Conservation (phyloP, 2,888 invertebrate genomes). For the Priocnemis perturbator region DNA sequence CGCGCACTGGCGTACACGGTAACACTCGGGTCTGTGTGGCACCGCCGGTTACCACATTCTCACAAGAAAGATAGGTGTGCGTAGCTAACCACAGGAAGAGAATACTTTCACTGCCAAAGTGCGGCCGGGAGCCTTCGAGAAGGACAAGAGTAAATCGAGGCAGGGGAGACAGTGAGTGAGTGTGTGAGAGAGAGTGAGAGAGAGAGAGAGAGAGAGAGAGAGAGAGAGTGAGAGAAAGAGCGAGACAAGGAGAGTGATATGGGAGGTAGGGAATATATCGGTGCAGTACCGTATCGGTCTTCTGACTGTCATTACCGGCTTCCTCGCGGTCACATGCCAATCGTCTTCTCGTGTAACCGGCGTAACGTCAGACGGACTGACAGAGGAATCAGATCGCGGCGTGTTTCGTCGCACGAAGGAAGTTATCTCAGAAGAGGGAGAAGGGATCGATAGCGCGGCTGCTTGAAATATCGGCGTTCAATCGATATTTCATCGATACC, state of each 20-base stretch:
- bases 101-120: constrained; percentile 73
- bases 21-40: constrained; percentile 26
- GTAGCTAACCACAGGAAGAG: constrained; percentile 68
- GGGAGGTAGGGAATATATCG: constrained; percentile 54
- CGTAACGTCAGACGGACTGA: neutral
- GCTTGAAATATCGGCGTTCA: too few species aligned
- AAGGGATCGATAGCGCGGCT: too few species aligned
- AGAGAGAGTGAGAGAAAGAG: constrained; percentile 32
- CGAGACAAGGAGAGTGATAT: constrained; percentile 18
- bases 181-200: constrained; percentile 52
- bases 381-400: too few species aligned
- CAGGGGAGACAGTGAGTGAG: constrained; percentile 37
- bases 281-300: constrained; percentile 61
- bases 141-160: constrained; percentile 59
- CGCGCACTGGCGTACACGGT: too few species aligned
- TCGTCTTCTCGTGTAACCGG: constrained; percentile 22
- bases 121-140: constrained; percentile 59
- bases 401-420: too few species aligned
- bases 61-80: constrained; percentile 48
- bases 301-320: constrained; percentile 55
- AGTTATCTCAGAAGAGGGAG: too few species aligned
- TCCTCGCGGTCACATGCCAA: constrained; percentile 36
- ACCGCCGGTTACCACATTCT: constrained; percentile 42
- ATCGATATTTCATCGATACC: too few species aligned
- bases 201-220: constrained; percentile 34